Conservation (phyloP, 2,113 vertebrate genomes). For the Ifrita kowaldi region DNA sequence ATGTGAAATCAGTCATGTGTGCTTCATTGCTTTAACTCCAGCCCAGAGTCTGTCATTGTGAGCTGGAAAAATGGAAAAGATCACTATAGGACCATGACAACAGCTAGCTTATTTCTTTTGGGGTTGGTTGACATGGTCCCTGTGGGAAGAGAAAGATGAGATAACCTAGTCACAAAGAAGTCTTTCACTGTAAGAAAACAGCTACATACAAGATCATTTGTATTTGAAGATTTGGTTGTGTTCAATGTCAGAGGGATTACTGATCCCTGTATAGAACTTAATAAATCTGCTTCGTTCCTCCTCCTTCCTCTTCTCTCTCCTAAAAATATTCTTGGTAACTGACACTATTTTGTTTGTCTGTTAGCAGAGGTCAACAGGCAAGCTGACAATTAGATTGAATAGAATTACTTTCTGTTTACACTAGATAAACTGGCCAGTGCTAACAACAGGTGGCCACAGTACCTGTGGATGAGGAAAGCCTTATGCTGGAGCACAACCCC, state of each 20-base stretch:
- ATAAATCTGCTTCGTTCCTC: neutral
- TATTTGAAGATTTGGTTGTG: neutral
- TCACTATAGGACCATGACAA: neutral
- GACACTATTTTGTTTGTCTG: neutral
- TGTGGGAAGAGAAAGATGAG: neutral
- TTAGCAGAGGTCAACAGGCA: neutral
- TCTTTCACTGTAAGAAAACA: neutral
- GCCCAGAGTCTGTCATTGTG: neutral
- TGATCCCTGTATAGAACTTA: neutral
- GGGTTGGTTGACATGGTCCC: neutral
- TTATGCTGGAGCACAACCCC: neutral
- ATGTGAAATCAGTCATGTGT: neutral
- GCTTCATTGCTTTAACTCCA: neutral
- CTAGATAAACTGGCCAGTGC: constrained; percentile 21
- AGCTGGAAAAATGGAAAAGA: neutral
- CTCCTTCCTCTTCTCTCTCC: neutral
- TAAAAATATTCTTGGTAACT: constrained; percentile 19
- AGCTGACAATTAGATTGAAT: constrained; percentile 11
- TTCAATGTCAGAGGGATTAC: neutral
- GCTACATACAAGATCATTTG: neutral
- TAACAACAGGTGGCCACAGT: constrained; percentile 8
- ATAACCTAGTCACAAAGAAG: neutral
- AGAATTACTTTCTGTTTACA: constrained; percentile 47
- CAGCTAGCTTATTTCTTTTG: neutral
- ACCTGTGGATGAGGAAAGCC: neutral